Evolutionary conservation across 2,888 invertebrate genomes (phyloP).

Genomic region (Pandemis heparana): DNA sequence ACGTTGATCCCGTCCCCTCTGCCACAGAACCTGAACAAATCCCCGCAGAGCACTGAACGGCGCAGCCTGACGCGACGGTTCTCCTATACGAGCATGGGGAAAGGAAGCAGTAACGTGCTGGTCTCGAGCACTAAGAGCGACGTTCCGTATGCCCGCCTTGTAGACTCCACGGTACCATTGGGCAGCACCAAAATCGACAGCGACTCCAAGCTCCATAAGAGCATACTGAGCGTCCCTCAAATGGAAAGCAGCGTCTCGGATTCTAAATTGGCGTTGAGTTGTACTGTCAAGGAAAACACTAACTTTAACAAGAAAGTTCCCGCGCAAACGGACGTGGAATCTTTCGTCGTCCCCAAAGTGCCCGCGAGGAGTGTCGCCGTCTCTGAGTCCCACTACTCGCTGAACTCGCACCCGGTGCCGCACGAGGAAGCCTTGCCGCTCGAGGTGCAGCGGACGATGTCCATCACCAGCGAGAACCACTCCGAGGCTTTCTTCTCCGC

Average conservation of each 20-base stretch:
- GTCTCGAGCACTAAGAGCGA: constrained; percentile 85
- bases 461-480: constrained; percentile 95
- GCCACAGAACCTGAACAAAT: constrained; percentile 73
- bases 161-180: constrained; percentile 87
- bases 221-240: constrained; percentile 83
- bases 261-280: constrained; percentile 93
- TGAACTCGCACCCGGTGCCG: constrained; percentile 83
- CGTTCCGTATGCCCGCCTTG: constrained; percentile 92
- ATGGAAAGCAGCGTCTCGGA: constrained; percentile 94
- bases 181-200: constrained; percentile 88
- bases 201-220: constrained; percentile 89
- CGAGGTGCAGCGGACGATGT: constrained; percentile 93
- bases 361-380: constrained; percentile 83
- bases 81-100: constrained; percentile 79
- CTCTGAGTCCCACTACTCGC: constrained; percentile 89
- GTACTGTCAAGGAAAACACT: constrained; percentile 85
- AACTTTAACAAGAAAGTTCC: constrained; percentile 64
- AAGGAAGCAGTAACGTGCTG: constrained; percentile 75
- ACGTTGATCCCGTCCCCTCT: constrained; percentile 77
- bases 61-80: constrained; percentile 79
- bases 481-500: constrained; percentile 97
- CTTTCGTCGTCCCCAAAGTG: constrained; percentile 72
- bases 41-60: constrained; percentile 74
- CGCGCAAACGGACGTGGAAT: constrained; percentile 60
- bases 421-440: constrained; percentile 86